Conservation (phyloP, 2,797 vertebrate species). For the Trachurus trachurus region DNA sequence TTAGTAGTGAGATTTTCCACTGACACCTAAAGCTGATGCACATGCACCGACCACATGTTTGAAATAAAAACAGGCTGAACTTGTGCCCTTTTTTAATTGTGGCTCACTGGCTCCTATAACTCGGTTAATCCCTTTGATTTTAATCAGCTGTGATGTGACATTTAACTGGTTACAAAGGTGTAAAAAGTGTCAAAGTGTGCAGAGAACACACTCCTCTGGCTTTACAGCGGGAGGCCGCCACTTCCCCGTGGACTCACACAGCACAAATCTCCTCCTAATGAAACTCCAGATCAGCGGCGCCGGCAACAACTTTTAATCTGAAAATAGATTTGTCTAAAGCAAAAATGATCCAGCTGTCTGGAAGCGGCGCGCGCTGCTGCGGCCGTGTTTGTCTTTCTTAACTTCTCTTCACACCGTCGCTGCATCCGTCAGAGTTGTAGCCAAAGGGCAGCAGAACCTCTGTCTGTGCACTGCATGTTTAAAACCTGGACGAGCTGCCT, state of each 20-base stretch:
- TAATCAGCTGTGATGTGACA: not conserved
- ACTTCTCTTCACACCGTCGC: conserved; percentile 15
- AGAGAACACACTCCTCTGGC: not conserved
- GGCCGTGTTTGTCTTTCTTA: conserved; percentile 35
- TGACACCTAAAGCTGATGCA: too few species aligned
- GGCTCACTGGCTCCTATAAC: not conserved
- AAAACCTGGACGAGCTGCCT: conserved; percentile 36
- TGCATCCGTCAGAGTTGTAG: conserved; percentile 29
- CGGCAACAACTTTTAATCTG: conserved; percentile 22
- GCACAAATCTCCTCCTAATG: conserved; percentile 23
- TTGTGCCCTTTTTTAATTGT: too few species aligned
- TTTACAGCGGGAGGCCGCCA: not conserved
- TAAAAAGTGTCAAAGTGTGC: conserved; percentile 1
- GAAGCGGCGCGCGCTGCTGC: not conserved
- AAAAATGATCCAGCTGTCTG: conserved; percentile 12
- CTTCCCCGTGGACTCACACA: not conserved
- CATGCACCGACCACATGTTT: too few species aligned
- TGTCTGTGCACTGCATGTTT: conserved; percentile 35
- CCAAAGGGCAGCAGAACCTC: conserved; percentile 38
- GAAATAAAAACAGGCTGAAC: not conserved
- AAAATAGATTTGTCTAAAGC: conserved; percentile 28
- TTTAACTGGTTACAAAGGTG: conserved; percentile 15
- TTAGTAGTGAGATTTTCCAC: too few species aligned
- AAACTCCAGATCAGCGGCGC: not conserved
- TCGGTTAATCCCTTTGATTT: conserved; percentile 3